Conservation (phyloP, 2,888 invertebrate genomes). For the Sialis lutaria region DNA sequence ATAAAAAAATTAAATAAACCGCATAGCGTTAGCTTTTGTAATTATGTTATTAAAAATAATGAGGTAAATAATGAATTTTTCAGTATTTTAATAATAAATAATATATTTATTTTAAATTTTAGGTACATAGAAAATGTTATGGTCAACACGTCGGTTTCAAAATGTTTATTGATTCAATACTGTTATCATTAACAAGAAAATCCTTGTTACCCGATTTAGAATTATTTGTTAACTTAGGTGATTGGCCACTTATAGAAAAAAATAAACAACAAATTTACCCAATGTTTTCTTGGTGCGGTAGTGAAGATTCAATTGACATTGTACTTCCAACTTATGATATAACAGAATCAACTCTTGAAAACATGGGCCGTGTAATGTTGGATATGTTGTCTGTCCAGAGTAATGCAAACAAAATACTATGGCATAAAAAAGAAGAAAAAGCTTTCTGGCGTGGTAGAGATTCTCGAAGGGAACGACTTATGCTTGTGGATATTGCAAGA, state of each 20-base stretch:
- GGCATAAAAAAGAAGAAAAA: conserved; percentile 56
- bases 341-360: conserved; percentile 79
- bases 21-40: conserved; percentile 71
- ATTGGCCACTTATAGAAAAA: conserved; percentile 69
- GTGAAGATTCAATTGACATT: conserved; percentile 68
- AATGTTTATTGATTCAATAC: conserved; percentile 81
- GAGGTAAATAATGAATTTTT: conserved; percentile 24
- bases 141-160: conserved; percentile 92
- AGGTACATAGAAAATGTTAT: conserved; percentile 73
- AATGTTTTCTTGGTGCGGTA: conserved; percentile 95
- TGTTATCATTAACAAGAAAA: conserved; percentile 68
- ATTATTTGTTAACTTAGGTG: conserved; percentile 83
- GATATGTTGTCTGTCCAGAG: conserved; percentile 86
- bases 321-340: conserved; percentile 91
- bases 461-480: conserved; percentile 66
- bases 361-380: conserved; percentile 80
- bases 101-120: conserved; percentile 9
- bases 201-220: conserved; percentile 71
- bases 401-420: conserved; percentile 40
- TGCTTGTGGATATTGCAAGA: conserved; percentile 62
- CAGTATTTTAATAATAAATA: neutral
- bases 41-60: conserved; percentile 74
- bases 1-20: conserved; percentile 57
- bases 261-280: conserved; percentile 41
- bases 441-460: conserved; percentile 90